Evolutionary conservation across 2,113 vertebrate species (phyloP).

Genomic region (Prochilodus magdalenae): DNA sequence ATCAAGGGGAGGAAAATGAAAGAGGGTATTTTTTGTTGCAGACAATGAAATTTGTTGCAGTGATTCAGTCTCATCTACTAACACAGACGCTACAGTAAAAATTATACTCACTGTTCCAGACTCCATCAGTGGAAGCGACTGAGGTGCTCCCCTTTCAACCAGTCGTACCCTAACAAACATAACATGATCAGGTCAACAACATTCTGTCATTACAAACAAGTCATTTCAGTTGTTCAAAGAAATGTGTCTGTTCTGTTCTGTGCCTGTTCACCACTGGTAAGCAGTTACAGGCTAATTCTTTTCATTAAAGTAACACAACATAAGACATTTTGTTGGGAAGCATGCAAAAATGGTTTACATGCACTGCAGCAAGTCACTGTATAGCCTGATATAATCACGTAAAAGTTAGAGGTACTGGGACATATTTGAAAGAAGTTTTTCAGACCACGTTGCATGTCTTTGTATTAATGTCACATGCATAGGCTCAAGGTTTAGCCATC

Average conservation of each 20-base stretch:
- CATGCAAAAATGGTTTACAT: too few species aligned
- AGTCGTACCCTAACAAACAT: conserved; percentile 85
- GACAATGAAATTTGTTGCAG: neutral
- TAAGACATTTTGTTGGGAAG: too few species aligned
- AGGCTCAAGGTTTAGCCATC: too few species aligned
- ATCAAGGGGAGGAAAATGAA: conserved; percentile 1
- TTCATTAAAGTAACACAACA: too few species aligned
- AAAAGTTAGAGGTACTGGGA: too few species aligned
- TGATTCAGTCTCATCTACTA: neutral
- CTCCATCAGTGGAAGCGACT: conserved; percentile 95
- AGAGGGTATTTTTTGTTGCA: neutral
- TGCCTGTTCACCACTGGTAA: neutral
- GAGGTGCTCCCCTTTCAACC: conserved; percentile 95
- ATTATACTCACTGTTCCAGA: conserved; percentile 89
- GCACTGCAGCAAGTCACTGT: too few species aligned
- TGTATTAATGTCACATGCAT: too few species aligned
- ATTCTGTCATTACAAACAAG: neutral
- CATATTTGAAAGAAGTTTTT: too few species aligned
- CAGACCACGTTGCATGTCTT: too few species aligned
- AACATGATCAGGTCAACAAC: conserved; percentile 3
- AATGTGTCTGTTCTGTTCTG: neutral
- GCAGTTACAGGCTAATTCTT: neutral
- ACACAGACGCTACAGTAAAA: neutral
- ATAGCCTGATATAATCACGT: too few species aligned
- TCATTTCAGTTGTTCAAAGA: neutral